Conservation (phyloP, 2,797 vertebrate genomes). For the Amazona ochrocephala region DNA sequence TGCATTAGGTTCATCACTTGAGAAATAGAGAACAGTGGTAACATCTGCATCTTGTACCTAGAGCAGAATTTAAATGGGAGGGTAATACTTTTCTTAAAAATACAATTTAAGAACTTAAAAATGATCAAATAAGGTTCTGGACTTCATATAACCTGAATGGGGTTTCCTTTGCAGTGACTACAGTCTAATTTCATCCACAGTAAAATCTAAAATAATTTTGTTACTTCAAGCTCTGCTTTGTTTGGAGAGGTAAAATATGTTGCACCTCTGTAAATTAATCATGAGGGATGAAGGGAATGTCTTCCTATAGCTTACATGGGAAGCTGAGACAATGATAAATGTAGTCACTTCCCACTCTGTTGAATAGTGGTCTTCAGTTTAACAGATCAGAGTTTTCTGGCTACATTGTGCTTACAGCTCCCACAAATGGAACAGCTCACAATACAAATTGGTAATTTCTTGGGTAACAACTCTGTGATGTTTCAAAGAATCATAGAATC, state of each 20-base stretch:
- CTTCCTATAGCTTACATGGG: not conserved
- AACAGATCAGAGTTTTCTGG: not conserved
- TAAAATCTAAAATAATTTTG: slow-evolving; percentile 2
- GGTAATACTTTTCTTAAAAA: not conserved
- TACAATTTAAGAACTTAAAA: not conserved
- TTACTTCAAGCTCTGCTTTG: not conserved
- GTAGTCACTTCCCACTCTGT: not conserved
- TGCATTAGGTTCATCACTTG: not conserved
- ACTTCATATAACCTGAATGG: not conserved
- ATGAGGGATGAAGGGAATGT: not conserved
- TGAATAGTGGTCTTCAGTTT: not conserved
- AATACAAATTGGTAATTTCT: not conserved
- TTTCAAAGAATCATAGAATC: not conserved
- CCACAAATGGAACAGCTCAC: not conserved
- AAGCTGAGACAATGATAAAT: not conserved
- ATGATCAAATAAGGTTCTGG: not conserved
- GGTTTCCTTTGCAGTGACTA: not conserved
- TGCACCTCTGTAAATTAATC: not conserved
- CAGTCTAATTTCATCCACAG: not conserved
- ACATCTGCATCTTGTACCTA: not conserved
- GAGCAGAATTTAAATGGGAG: not conserved
- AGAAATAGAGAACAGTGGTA: not conserved
- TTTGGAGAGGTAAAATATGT: slow-evolving; percentile 8
- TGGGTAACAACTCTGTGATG: not conserved
- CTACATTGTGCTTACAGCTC: not conserved